Base-by-base conservation (phyloP, 2,888 invertebrate species). In the Acanthosepion esculentum region DNA sequence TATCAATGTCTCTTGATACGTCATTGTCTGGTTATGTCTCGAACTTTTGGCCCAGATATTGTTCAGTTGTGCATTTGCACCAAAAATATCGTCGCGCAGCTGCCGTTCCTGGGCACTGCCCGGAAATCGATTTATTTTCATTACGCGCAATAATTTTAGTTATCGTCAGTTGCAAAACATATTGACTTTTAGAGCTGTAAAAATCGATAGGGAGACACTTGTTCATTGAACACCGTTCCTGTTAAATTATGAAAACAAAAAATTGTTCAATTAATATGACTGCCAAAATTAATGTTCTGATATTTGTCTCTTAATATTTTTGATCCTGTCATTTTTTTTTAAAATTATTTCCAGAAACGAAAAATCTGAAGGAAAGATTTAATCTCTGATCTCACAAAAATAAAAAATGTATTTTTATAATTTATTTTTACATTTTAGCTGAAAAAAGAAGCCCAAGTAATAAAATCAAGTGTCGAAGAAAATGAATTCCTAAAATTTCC, bases 41-140 rank as follows among this genome's bases (percentile, higher is more conserved):
- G 78, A n/a, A n/a, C n/a, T 78, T 78, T 78, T 78, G 15, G 78
- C n/a, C 78, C 78, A 78, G 78, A 78, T 78, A 33, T 78, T 78
- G 33, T 18, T 33, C n/a, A 78, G 78, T 78, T 78, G 78, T n/a
- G 78, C n/a, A 15, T 78, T 33, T 78, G 78, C 78, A 78, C 78
- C 78, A 78, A 78, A 78, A n/a, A 78, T 78, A 78, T n/a, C n/a
- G n/a, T 33, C 78, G 78, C 78, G 33, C 78, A 78, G 78, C 78
- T 78, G 78, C n/a, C 78, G 78, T 78, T n/a, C 78, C n/a, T n/a
- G n/a, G 78, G 33, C 78, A 15, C 18, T 78, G 18, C 78, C 78
- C 78, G 20, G 78, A n/a, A 78, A 78, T 78, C 33, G 78, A n/a
- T 78, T 59, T 78, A 78, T 78, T 78, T 59, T 59, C 59, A 20